Evolutionary conservation across 2,888 invertebrate genomes (phyloP), one percentile per base, ranked within the genome.

Genomic region (Luffia ferchaultella): DNA sequence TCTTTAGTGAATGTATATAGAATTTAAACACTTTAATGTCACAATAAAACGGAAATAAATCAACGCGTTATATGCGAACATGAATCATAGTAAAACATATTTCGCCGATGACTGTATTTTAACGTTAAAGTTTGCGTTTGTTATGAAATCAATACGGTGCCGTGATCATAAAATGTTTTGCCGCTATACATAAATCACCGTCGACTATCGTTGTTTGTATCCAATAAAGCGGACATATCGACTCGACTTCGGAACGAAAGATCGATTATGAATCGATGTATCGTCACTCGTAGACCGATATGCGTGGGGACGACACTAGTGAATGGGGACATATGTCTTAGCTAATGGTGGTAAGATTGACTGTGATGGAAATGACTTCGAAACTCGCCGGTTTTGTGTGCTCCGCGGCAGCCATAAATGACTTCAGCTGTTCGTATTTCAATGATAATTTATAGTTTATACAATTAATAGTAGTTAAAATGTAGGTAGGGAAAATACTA

Each of bases 331-430:
- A 59, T 62, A 58, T 60, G 58, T 63, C 59, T 59, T 55, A 42
- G 42, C 52, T 19, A 20, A 53, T 49, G 55, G 45, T 48, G 50
- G 50, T 51, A 44, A 15, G 40, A 16, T 42, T 62, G 66, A 66
- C 64, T 20, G 61, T 65, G 64, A 68, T 68, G 64, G 63, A 65
- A 61, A 40, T 41, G 48, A 42, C 41, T 19, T 18, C 30, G 30
- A 30, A 30, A 12, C 5, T 12, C 5, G 12, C 30, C 30, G 30
- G 30, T 30, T 7, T 30, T 30, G 30, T 30, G 5, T 12, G 30
- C 30, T 30, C 12, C 12, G 30, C 30, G 30, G 43, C 16, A 12
- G 30, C 30, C 12, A 30, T 30, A 30, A 12, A 30, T 30, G 30
- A 30, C 12, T 30, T 30, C 30, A 30, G 30, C 30, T 30, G 30